Conservation (phyloP, 1,140 invertebrate genomes). For the Anoplophora glabripennis region DNA sequence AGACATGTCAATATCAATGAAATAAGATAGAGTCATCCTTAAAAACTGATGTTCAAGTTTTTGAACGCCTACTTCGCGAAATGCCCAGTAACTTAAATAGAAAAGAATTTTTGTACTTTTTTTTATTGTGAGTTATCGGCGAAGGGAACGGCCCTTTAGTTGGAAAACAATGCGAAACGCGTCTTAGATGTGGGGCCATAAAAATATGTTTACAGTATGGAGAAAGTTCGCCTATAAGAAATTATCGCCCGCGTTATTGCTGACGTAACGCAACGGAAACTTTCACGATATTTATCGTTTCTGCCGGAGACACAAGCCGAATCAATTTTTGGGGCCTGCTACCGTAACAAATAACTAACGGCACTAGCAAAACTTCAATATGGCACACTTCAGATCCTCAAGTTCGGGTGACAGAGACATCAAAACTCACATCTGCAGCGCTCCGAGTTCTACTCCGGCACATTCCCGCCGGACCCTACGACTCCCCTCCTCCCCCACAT, state of each 20-base stretch:
- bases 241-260: not conserved
- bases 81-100: too few relatives aligned
- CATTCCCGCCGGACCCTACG: slow-evolving; percentile 11
- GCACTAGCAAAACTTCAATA: slow-evolving; percentile 45
- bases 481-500: not conserved
- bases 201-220: slow-evolving; percentile 13
- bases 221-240: slow-evolving; percentile 1
- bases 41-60: too few relatives aligned
- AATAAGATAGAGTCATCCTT: too few relatives aligned
- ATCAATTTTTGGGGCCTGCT: slow-evolving; percentile 32
- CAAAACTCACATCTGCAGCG: slow-evolving; percentile 40
- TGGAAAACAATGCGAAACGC: slow-evolving; percentile 6
- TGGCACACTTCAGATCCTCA: slow-evolving; percentile 41
- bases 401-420: slow-evolving; percentile 45
- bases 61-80: too few relatives aligned
- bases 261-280: not conserved
- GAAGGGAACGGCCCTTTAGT: not conserved
- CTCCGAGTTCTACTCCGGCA: slow-evolving; percentile 14
- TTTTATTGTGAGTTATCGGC: too few relatives aligned
- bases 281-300: slow-evolving; percentile 22
- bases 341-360: slow-evolving; percentile 39
- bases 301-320: slow-evolving; percentile 28
- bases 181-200: slow-evolving; percentile 1
- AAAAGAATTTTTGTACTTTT: too few relatives aligned
- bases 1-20: too few relatives aligned